Evolutionary conservation across 2,113 vertebrate species (phyloP), one percentile per base, ranked within the genome.

Genomic region (Alligator mississippiensis): DNA sequence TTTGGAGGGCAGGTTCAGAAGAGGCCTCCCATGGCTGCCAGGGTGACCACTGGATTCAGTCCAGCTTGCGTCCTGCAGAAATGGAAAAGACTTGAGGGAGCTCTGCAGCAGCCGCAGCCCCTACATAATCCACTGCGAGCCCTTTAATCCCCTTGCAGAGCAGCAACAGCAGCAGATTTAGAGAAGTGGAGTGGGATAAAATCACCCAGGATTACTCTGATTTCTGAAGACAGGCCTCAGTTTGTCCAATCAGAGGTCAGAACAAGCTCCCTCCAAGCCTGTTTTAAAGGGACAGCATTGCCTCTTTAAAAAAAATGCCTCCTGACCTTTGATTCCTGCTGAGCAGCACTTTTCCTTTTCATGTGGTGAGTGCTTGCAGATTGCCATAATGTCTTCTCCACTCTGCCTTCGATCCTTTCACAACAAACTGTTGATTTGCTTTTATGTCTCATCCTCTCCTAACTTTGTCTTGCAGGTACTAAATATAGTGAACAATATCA

Each of bases 161-260:
- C 81, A 97, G 96, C 92, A 97, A 77, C 96, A 96, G 94, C 87
- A 88, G 54, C 94, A 97, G 92, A 95, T 97, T 97, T 96, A 96
- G 95, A 93, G 96, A 95, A 94, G 85, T 91, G 95, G 96, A 93
- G 96, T 96, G 97, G 95, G 95, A 96, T 95, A 96, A 98, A 98
- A 98, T 98, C 98, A 98, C 98, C 98, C 95, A 82, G 98, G 98
- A 99, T 99, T 99, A 98, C 87, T 98, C 98, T 97, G 96, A 97
- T 98, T 98, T 98, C 97, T 97, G 97, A 96, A 98, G 98, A 98
- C 92, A 96, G 98, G 96, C 88, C 96, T 93, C 24, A 21, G 91
- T 78, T 87, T 86, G 80, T 97, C 97, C 97, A 97, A 96, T 97
- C 86, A 54, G 97, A 96, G 87, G 92, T 92, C 19, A 94, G 87